phyloP scores from a whole-genome alignment of 2,888 invertebrate species.

The Habroteleia sp. region DNA sequence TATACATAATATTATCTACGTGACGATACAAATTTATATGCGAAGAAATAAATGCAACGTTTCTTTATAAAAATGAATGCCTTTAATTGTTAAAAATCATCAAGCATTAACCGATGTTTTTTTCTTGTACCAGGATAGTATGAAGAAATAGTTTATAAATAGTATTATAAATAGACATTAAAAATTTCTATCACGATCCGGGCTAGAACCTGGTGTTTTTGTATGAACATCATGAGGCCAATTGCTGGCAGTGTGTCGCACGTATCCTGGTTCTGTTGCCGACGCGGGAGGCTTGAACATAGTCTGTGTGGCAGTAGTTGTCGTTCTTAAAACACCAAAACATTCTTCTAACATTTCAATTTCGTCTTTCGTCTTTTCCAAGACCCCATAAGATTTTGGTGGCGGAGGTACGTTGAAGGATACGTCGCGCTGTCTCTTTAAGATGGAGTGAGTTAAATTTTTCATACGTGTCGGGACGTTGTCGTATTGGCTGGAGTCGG shows the following conservation, averaged over 20 bases:
- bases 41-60: slow-evolving; percentile 61
- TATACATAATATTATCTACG: slow-evolving; percentile 71
- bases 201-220: slow-evolving; percentile 82
- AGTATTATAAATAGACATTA: slow-evolving; percentile 16
- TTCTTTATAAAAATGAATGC: slow-evolving; percentile 50
- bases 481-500: slow-evolving; percentile 79
- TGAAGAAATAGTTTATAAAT: not conserved
- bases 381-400: slow-evolving; percentile 68
- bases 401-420: slow-evolving; percentile 74
- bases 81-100: slow-evolving; percentile 6
- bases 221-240: slow-evolving; percentile 83
- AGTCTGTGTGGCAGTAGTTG: slow-evolving; percentile 74
- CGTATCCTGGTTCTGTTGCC: slow-evolving; percentile 88
- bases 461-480: slow-evolving; percentile 78
- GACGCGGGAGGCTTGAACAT: slow-evolving; percentile 81
- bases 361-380: slow-evolving; percentile 71
- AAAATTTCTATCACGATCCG: slow-evolving; percentile 31
- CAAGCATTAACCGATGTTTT: too few species aligned
- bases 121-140: not conserved
- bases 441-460: slow-evolving; percentile 69
- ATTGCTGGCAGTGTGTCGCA: slow-evolving; percentile 87
- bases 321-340: slow-evolving; percentile 73
- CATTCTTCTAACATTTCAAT: slow-evolving; percentile 78
- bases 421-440: slow-evolving; percentile 75
- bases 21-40: slow-evolving; percentile 67